Evolutionary conservation across 2,113 vertebrate genomes (phyloP), one percentile per base, ranked within the genome.

Genomic region (Leucopsar rothschildi): DNA sequence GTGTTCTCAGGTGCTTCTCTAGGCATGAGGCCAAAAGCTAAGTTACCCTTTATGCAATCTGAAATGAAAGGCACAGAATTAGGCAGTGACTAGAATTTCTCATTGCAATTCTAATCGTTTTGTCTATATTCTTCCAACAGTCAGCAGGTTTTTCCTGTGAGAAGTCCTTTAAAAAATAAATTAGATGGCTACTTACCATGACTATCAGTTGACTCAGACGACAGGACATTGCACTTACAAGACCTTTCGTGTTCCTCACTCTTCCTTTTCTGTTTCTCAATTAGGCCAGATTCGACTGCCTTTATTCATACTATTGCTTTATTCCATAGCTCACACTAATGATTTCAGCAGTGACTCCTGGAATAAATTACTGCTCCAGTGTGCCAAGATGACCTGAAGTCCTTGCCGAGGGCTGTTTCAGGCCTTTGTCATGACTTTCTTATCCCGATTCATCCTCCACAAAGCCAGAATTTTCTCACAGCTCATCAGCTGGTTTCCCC

Each of bases 31-130:
- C 92, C 95, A 95, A 85, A 50, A 90, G 55, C 71, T 42, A 89
- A 75, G 90, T 84, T 92, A 80, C 92, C 80, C 50, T 90, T 88
- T 88, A 88, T 24, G 79, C 57, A 81, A 39, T 88, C 92, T 71
- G 83, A 92, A 96, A 96, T 78, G 90, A 96, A 92, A 53, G 40
- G 72, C 65, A 88, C 63, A 72, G 86, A 96, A 93, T 84, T 60
- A 94, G 44, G 57, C 64, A 71, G 86, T 21, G 88, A 70, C 86
- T 53, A 77, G 90, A 94, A 86, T 79, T 88, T 84, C 72, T 91
- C n/a, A 68, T 60, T 76, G 88, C 76, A 57, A 59, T 86, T 93
- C 69, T 92, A 86, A 94, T 82, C 0, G 0, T 90, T 96, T 84
- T 60, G 72, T 84, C 76, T 93, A 72, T 49, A 79, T 71, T 88